These are phyloP conservation scores for Notamacropus eugenii DNA, from an alignment of 2,797 vertebrate genomes.

Conservation along the genomic window DNA sequence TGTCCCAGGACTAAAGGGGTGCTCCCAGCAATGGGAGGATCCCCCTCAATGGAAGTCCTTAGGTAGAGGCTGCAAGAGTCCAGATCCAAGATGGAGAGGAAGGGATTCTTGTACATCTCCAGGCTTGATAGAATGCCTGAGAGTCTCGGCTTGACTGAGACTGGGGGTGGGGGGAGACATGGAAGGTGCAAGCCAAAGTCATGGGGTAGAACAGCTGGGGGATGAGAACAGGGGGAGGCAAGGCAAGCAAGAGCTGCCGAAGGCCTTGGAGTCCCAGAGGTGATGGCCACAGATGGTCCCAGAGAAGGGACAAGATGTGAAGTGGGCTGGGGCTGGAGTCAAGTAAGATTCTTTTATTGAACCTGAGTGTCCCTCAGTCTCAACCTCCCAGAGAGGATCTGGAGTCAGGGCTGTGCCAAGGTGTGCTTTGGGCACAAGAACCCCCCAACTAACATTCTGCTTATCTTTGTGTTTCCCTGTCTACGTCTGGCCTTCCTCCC, in stretches of 20 bases:
- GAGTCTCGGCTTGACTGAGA: constrained; percentile 13
- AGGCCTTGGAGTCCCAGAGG: neutral
- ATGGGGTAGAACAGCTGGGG: neutral
- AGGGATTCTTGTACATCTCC: neutral
- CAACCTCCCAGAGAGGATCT: neutral
- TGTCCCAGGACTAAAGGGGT: neutral
- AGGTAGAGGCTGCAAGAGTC: neutral
- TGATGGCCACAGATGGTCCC: neutral
- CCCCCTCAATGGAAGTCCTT: neutral
- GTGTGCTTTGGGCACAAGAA: neutral
- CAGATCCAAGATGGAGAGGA: neutral
- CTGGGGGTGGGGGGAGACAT: neutral
- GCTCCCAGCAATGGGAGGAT: neutral
- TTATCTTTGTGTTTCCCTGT: neutral
- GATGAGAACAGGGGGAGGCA: neutral
- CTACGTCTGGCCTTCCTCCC: neutral
- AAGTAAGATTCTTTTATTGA: constrained; percentile 25
- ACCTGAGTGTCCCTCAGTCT: neutral
- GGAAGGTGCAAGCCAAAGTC: neutral
- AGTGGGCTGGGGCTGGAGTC: neutral
- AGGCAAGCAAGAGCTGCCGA: neutral
- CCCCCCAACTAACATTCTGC: neutral
- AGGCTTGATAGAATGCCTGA: constrained; percentile 4
- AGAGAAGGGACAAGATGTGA: constrained; percentile 26
- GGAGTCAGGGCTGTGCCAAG: neutral